These are phyloP conservation scores for Anomalospiza imberbis DNA, from an alignment of 2,797 vertebrate genomes.

Conservation along the genomic window DNA sequence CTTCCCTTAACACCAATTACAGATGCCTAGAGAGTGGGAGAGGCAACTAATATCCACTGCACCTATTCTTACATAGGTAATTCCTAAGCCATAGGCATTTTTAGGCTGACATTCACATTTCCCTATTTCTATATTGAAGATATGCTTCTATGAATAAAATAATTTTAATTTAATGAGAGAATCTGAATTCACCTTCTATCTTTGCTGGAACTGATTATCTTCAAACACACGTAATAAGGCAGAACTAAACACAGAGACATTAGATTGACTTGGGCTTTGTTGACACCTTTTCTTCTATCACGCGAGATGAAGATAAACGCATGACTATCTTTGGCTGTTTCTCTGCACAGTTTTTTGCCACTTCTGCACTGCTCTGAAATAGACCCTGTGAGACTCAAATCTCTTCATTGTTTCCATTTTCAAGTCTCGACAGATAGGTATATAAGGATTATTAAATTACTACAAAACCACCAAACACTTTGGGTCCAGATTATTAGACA, in stretches of 20 bases:
- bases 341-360: not conserved
- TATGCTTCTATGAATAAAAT: not conserved
- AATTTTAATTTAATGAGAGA: not conserved
- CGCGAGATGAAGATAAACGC: not conserved
- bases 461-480: not conserved
- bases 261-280: not conserved
- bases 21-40: not conserved
- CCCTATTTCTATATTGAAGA: not conserved
- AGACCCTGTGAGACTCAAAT: not conserved
- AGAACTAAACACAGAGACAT: not conserved
- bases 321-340: not conserved
- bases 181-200: not conserved
- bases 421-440: not conserved
- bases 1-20: not conserved
- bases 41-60: not conserved
- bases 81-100: not conserved
- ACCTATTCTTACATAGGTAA: not conserved
- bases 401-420: not conserved
- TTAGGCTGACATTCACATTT: not conserved
- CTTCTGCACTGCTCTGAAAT: not conserved
- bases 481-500: not conserved
- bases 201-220: constrained; percentile 10
- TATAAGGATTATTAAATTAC: not conserved
- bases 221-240: not conserved
- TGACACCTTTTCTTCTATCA: not conserved